A percentile compares a stretch with the other conserved stretches of the same genome.
These are phyloP conservation scores for Cheilinus undulatus DNA, from an alignment of 2,113 vertebrate genomes.

Conservation along the genomic window DNA sequence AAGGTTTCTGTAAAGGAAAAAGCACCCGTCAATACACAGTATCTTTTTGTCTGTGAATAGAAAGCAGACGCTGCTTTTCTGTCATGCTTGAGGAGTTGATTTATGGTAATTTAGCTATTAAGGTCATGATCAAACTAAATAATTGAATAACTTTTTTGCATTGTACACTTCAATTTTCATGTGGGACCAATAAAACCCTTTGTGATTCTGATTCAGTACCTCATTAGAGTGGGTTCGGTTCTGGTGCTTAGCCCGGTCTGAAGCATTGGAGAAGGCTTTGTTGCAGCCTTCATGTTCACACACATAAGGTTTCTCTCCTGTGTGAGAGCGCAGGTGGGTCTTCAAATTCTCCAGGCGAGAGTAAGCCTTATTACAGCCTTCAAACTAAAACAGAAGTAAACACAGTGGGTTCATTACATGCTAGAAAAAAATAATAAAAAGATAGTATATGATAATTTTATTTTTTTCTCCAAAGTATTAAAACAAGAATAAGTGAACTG, in stretches of 20 bases:
- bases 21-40: background rate
- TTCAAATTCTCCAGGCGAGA: constrained; percentile 98
- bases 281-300: constrained; percentile 98
- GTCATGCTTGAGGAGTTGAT: background rate
- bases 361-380: constrained; percentile 98
- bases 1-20: constrained; percentile 89
- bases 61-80: too few species aligned
- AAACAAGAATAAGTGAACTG: too few species aligned
- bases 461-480: too few species aligned
- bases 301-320: constrained; percentile 96
- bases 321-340: constrained; percentile 95
- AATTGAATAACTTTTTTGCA: background rate
- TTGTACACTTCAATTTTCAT: background rate
- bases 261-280: constrained; percentile 98
- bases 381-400: constrained; percentile 85
- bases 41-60: background rate
- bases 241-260: constrained; percentile 96
- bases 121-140: background rate
- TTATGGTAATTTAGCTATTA: background rate
- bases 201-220: constrained; percentile 81
- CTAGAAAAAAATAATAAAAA: too few species aligned
- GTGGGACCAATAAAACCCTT: too few species aligned
- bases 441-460: too few species aligned
- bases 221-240: constrained; percentile 98
- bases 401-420: background rate